Base-by-base conservation (phyloP, 2,113 vertebrate species). In the Bagarius yarrelli region DNA sequence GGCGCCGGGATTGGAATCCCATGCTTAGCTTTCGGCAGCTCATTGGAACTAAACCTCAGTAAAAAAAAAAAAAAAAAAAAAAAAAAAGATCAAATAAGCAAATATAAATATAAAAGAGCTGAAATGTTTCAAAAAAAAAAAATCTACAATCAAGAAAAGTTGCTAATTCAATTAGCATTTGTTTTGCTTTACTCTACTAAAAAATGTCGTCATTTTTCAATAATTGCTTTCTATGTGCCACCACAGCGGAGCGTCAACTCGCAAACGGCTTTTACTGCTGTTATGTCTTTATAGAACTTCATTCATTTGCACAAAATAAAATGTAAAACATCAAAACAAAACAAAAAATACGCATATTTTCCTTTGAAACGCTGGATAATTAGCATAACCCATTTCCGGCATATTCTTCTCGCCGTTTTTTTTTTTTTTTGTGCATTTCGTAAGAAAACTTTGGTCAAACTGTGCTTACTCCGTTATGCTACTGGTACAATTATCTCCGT, bases 371-470 rank as follows among this genome's bases (percentile, higher is more conserved):
- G 14, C 0, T 3, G 21, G 36, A 16, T 70, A 18, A 72, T 72
- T 14, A 32, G 25, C 70, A 72, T 53, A 32, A 32, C 30, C 70
- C 25, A 53, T 32, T 32, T 72, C 12, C 15, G 5, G 0, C 19
- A 9, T 52, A 5, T 71, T 52, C 18, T 57, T 59, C 15, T 70
- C 27, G 27, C 21, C 55, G 23, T 55, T 74, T 27, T 56, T 2
- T 69, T 19, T 36, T 67, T 34, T 23, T 69, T 69, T 23, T 44
- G 4, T 50, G 47, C 47, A n/a, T n/a, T n/a, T n/a, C n/a, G n/a
- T n/a, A n/a, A n/a, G n/a, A n/a, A n/a, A n/a, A 32, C 25, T 81
- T 18, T 1, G 47, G 60, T 81, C 70, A 64, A 57, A 63, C 32
- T 61, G 67, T n/a, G 79, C 67, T 74, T 59, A 60, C 21, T 36